Evolutionary conservation across 2,888 invertebrate genomes (phyloP), one percentile per base, ranked within the genome.

Genomic region (Panzeria rudis): DNA sequence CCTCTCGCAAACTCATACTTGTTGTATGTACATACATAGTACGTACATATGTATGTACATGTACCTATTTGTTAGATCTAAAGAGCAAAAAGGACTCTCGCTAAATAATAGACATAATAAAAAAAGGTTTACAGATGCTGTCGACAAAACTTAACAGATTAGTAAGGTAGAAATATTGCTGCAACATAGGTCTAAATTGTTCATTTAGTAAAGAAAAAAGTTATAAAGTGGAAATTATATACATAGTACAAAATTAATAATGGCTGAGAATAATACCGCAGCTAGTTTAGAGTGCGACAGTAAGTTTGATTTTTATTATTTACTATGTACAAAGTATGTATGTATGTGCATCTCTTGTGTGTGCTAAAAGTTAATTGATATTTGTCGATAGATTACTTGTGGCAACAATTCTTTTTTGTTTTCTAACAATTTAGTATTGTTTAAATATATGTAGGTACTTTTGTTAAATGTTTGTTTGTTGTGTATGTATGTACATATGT

Each of bases 51-150:
- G 9, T 25, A 20, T 61, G 25, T 17, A 9, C 62, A 47, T 35
- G 11, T 38, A 41, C 35, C 61, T 71, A 54, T 38, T 66, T 82
- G 78, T 82, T 82, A 85, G 85, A 85, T 85, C 85, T 85, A 68
- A 83, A 85, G 75, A 82, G 82, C 59, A 82, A 82, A 81, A 83
- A 83, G 82, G 82, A 83, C 82, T 83, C 82, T 83, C 78, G 79
- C 79, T 78, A 83, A 83, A 73, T 75, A 29, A 23, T 56, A 66
- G 35, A 66, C 17, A 77, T 38, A 75, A 25, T 32, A n/a, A 50
- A 13, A 83, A 61, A 64, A 78, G 75, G 73, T 79, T 61, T 59
- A 61, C 61, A 75, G 78, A 85, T 85, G 82, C 78, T 79, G 54
- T 61, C 61, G 7, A 75, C 15, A 81, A 62, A 52, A 75, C 54